Conservation (phyloP, 2,888 invertebrate genomes). For the Penaeus monodon region DNA sequence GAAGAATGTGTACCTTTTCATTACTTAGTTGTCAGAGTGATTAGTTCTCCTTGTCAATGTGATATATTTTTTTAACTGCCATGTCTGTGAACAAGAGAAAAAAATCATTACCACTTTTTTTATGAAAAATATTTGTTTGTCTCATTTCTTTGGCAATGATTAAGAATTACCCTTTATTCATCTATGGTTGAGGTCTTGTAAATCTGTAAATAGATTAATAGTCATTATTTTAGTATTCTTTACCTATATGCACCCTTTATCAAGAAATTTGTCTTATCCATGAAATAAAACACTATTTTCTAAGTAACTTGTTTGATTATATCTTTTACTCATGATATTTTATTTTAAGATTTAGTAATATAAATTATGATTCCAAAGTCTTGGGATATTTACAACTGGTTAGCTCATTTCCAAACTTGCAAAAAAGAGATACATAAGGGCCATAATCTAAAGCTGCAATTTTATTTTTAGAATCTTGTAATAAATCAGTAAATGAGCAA, state of each 20-base stretch:
- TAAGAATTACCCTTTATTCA: slow-evolving; percentile 40
- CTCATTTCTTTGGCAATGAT: background rate
- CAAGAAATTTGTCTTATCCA: slow-evolving; percentile 37
- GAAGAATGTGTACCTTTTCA: slow-evolving; percentile 27
- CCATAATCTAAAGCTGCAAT: too few species aligned
- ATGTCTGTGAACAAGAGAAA: too few species aligned
- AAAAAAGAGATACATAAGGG: too few species aligned
- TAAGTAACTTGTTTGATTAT: slow-evolving; percentile 14
- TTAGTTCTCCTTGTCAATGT: slow-evolving; percentile 5
- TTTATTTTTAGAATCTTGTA: too few species aligned
- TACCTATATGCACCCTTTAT: slow-evolving; percentile 57
- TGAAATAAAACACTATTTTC: slow-evolving; percentile 60
- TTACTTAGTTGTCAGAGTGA: slow-evolving; percentile 33
- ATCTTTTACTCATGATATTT: background rate
- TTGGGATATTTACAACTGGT: too few species aligned
- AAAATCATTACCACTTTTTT: too few species aligned
- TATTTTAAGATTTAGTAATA: background rate
- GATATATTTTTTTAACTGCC: slow-evolving; percentile 6
- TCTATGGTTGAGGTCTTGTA: slow-evolving; percentile 60
- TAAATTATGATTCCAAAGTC: too few species aligned
- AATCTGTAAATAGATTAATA: slow-evolving; percentile 59
- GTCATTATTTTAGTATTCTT: slow-evolving; percentile 62
- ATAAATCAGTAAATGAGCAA: too few species aligned
- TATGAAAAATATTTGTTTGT: too few species aligned
- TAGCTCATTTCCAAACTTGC: too few species aligned